Conservation (phyloP, 2,113 vertebrate species). For the Turnix velox region DNA sequence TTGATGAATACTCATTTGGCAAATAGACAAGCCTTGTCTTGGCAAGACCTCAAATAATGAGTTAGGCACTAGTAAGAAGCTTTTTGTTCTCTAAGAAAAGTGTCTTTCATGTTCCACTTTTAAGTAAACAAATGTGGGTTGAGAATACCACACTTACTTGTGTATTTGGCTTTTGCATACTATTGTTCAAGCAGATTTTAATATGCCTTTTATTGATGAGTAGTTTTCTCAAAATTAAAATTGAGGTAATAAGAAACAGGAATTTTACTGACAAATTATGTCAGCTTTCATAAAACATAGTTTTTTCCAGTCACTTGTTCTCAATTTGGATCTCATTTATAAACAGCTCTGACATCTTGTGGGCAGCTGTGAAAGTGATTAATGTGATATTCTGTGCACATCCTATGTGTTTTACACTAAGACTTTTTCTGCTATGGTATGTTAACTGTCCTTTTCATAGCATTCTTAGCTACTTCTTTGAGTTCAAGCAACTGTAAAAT, state of each 20-base stretch:
- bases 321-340: neutral
- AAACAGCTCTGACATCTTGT: neutral
- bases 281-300: neutral
- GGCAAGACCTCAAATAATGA: conserved; percentile 38
- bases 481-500: neutral
- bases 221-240: neutral
- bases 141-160: conserved; percentile 32
- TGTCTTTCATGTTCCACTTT: conserved; percentile 48
- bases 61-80: conserved; percentile 45
- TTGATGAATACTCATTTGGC: conserved; percentile 29
- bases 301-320: neutral
- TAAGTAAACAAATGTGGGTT: conserved; percentile 39
- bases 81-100: conserved; percentile 63
- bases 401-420: neutral
- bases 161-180: neutral
- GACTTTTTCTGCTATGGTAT: neutral
- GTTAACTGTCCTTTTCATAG: neutral
- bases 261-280: neutral
- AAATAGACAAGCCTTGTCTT: conserved; percentile 15
- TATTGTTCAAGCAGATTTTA: neutral
- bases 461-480: neutral
- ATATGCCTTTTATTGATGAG: neutral
- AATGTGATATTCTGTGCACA: neutral
- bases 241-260: neutral
- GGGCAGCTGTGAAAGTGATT: neutral